phyloP scores from a whole-genome alignment of 1,140 invertebrate genomes.

The Reticulitermes speratus region DNA sequence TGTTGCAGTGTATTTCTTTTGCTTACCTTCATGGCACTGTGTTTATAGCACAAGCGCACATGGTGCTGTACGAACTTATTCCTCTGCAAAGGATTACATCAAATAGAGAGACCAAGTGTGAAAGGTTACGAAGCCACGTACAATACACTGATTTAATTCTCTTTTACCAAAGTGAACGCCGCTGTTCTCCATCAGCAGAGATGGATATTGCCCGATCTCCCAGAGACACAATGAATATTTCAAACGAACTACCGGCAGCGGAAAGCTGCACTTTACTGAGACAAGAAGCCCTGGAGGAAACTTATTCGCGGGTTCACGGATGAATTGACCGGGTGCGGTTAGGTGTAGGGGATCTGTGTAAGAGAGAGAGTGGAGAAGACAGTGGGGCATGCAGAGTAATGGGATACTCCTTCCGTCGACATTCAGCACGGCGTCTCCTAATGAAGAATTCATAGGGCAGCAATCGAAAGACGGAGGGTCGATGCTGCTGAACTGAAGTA shows the following conservation, averaged over 20 bases:
- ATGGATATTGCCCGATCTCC: background rate
- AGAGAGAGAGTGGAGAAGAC: too few species aligned
- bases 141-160: background rate
- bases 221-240: slow-evolving; percentile 11
- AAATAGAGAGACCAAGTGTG: too few species aligned
- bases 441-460: slow-evolving; percentile 7
- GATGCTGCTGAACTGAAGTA: background rate
- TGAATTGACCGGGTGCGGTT: background rate
- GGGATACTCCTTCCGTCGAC: background rate
- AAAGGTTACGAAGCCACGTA: background rate
- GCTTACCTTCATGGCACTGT: too few species aligned
- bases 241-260: background rate
- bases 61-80: too few species aligned
- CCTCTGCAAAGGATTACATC: too few species aligned
- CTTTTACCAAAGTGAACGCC: background rate
- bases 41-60: too few species aligned
- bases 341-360: background rate
- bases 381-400: background rate
- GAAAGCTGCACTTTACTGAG: background rate
- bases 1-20: too few species aligned
- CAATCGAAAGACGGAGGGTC: background rate
- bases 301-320: background rate
- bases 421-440: background rate
- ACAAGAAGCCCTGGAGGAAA: background rate
- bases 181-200: background rate